Conservation (phyloP, 1,140 invertebrate genomes). For the Agrilus planipennis region DNA sequence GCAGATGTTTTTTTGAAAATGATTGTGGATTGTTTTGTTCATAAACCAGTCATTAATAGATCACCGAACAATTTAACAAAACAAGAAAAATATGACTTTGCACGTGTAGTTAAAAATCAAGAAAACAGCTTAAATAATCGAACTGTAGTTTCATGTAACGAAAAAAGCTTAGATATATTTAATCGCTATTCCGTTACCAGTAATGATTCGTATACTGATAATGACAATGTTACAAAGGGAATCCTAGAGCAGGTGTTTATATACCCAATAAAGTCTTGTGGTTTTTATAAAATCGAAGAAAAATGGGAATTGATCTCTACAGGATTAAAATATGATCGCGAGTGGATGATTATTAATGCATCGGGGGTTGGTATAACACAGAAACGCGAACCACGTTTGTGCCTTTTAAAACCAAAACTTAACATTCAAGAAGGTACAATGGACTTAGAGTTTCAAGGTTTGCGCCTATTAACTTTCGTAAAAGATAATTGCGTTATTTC, state of each 20-base stretch:
- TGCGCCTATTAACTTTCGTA: conserved; percentile 3
- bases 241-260: conserved; percentile 56
- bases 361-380: conserved; percentile 76
- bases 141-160: too few relatives aligned
- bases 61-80: too few relatives aligned
- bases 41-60: conserved; percentile 17
- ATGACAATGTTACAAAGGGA: neutral
- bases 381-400: conserved; percentile 70
- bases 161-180: too few relatives aligned
- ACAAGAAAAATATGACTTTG: too few relatives aligned
- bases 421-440: conserved; percentile 48
- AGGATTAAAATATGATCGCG: conserved; percentile 78
- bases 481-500: neutral
- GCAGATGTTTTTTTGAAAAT: conserved; percentile 60
- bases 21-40: conserved; percentile 57
- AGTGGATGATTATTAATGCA: conserved; percentile 81
- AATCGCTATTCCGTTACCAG: too few relatives aligned
- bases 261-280: conserved; percentile 93
- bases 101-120: too few relatives aligned
- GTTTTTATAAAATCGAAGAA: conserved; percentile 50
- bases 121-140: too few relatives aligned
- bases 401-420: conserved; percentile 65
- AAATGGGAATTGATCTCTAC: conserved; percentile 60
- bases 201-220: too few relatives aligned
- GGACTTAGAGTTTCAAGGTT: conserved; percentile 57